Conservation (phyloP, 53 echinoderm and acorn worm species). For the Patiria pectinifera region DNA sequence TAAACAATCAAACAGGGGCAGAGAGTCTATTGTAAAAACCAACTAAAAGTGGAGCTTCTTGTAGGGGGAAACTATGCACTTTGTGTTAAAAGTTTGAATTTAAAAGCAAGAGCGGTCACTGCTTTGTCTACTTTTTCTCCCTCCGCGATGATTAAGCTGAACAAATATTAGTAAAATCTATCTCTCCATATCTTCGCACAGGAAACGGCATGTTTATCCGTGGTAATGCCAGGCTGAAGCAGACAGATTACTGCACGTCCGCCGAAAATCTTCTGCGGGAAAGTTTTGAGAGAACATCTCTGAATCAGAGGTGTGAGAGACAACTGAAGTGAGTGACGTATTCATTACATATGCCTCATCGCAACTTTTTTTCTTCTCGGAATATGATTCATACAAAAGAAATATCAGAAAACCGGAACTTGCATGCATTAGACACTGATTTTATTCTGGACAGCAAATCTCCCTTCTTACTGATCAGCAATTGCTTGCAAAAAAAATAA, state of each 20-base stretch:
- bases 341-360: neutral
- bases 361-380: neutral
- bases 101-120: neutral
- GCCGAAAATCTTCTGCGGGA: neutral
- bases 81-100: neutral
- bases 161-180: conserved; percentile 46
- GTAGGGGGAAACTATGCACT: neutral
- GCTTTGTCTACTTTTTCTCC: neutral
- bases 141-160: conserved; percentile 40
- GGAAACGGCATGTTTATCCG: conserved; percentile 37
- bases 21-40: too few relatives aligned
- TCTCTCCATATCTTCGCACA: neutral
- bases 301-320: conserved; percentile 26
- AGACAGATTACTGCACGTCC: conserved; percentile 25
- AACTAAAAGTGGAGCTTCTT: too few relatives aligned
- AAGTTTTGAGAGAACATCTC: conserved; percentile 12
- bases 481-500: neutral
- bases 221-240: conserved; percentile 21
- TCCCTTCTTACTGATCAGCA: neutral
- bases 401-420: neutral
- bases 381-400: neutral
- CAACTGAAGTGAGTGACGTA: conserved; percentile 15
- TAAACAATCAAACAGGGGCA: too few relatives aligned
- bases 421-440: too few relatives aligned
- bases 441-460: neutral